Percentiles rank a stretch among this genome's conserved stretches.
Conservation (phyloP, 2,113 vertebrate genomes). For the Zosterops japonicus region DNA sequence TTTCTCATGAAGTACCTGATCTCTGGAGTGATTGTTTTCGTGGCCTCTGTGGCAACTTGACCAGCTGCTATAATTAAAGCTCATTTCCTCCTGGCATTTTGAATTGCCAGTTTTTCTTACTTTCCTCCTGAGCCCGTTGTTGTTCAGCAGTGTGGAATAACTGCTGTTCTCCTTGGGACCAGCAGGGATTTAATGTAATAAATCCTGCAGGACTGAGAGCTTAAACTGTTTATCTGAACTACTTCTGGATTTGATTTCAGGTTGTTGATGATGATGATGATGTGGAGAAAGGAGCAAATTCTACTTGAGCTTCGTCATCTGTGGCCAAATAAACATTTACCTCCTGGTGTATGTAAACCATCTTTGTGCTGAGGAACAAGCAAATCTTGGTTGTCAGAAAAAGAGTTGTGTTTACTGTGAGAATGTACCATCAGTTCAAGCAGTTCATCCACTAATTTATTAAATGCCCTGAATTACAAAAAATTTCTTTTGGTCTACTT, state of each 20-base stretch:
- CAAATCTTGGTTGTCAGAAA: slow-evolving; percentile 8
- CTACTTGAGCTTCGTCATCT: slow-evolving; percentile 59
- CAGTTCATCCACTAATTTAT: background rate
- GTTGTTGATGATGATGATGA: slow-evolving; percentile 76
- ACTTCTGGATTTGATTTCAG: slow-evolving; percentile 61
- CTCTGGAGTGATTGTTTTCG: rapidly evolving
- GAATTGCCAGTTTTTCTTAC: background rate
- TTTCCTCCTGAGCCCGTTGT: background rate
- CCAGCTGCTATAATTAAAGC: background rate
- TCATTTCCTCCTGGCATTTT: background rate
- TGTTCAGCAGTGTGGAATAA: background rate
- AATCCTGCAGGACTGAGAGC: background rate
- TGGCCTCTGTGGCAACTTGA: background rate
- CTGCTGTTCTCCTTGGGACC: background rate
- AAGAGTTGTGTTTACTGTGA: background rate
- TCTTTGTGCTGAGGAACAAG: slow-evolving; percentile 18
- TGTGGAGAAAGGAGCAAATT: slow-evolving; percentile 73
- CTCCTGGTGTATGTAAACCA: background rate
- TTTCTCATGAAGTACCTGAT: background rate
- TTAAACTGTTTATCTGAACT: background rate
- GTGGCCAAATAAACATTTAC: slow-evolving; percentile 10
- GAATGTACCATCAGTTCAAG: background rate
- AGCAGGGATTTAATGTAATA: background rate
- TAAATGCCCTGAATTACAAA: background rate
- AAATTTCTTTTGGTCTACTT: background rate